A percentile compares a stretch with the other conserved stretches of the same genome.
These are phyloP conservation scores for Drosophila suzukii DNA, from an alignment of 1,140 invertebrate species.

Conservation along the genomic window DNA sequence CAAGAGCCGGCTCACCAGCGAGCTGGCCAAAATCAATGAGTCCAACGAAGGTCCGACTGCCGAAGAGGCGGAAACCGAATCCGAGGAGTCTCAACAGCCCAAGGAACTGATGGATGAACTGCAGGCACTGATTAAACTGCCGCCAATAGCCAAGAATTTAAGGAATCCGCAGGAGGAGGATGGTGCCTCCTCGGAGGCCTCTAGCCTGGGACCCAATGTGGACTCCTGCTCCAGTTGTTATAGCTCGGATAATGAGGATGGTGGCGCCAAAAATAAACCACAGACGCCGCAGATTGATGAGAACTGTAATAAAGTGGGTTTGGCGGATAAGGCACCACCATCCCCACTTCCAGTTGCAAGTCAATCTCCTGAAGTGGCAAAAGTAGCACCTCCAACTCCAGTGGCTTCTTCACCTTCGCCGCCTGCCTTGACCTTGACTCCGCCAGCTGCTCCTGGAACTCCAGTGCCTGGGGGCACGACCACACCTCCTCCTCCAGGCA, in stretches of 20 bases:
- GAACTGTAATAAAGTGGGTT: conserved; percentile 57
- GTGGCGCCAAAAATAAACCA: conserved; percentile 13
- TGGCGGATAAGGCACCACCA: conserved; percentile 1
- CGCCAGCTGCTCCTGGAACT: conserved; percentile 52
- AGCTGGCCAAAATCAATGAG: conserved; percentile 75
- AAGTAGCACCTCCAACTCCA: background rate
- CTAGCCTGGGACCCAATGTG: conserved; percentile 88
- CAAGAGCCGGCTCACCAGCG: conserved; percentile 66
- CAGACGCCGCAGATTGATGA: conserved; percentile 56
- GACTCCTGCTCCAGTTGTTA: conserved; percentile 89
- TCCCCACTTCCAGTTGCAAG: conserved; percentile 7
- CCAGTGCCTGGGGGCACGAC: conserved; percentile 33
- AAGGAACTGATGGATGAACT: conserved; percentile 86
- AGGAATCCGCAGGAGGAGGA: conserved; percentile 54
- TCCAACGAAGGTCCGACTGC: conserved; percentile 62
- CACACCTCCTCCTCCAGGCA: conserved; percentile 24
- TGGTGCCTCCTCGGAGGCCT: conserved; percentile 85
- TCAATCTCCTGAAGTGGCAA: background rate
- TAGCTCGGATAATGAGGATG: conserved; percentile 85
- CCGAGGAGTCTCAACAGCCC: conserved; percentile 87
- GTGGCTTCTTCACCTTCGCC: conserved; percentile 44
- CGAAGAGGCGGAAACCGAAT: conserved; percentile 85
- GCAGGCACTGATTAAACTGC: conserved; percentile 77
- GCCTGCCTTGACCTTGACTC: conserved; percentile 55
- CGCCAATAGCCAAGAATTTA: conserved; percentile 46